Conservation (phyloP, 2,888 invertebrate genomes). For the Drosophila atroscutellata region DNA sequence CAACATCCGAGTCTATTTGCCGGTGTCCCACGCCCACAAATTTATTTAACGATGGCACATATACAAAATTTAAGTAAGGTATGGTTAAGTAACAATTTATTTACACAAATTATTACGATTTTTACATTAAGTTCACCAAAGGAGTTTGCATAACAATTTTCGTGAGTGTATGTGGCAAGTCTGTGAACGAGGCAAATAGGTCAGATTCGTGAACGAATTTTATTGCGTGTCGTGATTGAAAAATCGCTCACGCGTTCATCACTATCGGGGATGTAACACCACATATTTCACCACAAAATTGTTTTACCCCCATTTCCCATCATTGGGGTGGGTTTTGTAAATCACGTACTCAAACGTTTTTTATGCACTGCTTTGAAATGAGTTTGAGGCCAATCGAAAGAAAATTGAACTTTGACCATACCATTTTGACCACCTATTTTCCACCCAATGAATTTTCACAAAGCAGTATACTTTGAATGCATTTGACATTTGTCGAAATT, state of each 20-base stretch:
- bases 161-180: not conserved
- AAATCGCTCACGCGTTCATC: not conserved
- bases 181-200: not conserved
- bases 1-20: no score
- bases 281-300: not conserved
- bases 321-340: conserved; percentile 5
- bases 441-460: conserved; percentile 2
- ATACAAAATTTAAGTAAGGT: not conserved
- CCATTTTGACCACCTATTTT: conserved; percentile 7
- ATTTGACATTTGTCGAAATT: not conserved
- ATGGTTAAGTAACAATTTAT: not conserved
- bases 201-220: not conserved
- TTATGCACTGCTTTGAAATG: not conserved
- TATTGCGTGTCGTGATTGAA: not conserved
- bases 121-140: not conserved
- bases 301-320: not conserved
- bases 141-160: not conserved
- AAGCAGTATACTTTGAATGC: not conserved
- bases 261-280: not conserved
- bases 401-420: conserved; percentile 6
- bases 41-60: not conserved
- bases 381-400: not conserved
- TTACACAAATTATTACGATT: not conserved
- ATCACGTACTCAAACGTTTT: not conserved
- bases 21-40: no score